These are phyloP conservation scores for Oreamnos americanus DNA, from an alignment of 2,113 vertebrate genomes.

Conservation along the genomic window DNA sequence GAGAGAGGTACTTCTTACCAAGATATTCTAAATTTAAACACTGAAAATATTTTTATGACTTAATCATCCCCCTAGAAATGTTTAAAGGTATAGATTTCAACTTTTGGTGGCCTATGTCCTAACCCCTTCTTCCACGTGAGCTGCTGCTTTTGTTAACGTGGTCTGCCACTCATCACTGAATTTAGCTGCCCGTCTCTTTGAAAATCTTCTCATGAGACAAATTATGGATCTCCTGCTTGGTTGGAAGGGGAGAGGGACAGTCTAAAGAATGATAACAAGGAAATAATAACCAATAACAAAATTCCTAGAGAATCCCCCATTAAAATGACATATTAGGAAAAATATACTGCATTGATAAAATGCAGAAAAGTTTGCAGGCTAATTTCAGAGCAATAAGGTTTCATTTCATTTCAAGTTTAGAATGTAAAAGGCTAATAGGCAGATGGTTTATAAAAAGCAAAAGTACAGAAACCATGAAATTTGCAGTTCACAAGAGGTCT, in stretches of 20 bases:
- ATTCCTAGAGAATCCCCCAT: background rate
- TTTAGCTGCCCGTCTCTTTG: conserved; percentile 72
- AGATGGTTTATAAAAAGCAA: background rate
- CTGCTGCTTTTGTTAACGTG: conserved; percentile 63
- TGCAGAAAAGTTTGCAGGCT: background rate
- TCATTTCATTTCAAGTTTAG: background rate
- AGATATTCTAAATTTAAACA: background rate
- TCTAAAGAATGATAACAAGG: conserved; percentile 48
- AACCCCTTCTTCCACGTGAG: conserved; percentile 31
- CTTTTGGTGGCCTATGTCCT: conserved; percentile 53
- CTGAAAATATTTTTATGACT: conserved; percentile 31
- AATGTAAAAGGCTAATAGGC: background rate
- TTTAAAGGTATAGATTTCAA: conserved; percentile 65
- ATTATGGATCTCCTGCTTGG: conserved; percentile 63
- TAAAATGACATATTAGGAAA: background rate
- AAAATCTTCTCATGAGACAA: conserved; percentile 75
- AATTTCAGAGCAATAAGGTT: background rate
- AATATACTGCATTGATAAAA: background rate
- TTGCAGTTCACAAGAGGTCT: background rate
- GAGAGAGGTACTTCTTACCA: background rate
- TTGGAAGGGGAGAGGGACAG: background rate
- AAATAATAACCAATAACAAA: background rate
- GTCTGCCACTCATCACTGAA: conserved; percentile 65
- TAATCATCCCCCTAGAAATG: conserved; percentile 43
- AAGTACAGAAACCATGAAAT: background rate